Percentiles rank a stretch among this genome's conserved stretches.
Evolutionary conservation across 1,140 invertebrate species (phyloP).

Genomic region (Drosophila watanabei): DNA sequence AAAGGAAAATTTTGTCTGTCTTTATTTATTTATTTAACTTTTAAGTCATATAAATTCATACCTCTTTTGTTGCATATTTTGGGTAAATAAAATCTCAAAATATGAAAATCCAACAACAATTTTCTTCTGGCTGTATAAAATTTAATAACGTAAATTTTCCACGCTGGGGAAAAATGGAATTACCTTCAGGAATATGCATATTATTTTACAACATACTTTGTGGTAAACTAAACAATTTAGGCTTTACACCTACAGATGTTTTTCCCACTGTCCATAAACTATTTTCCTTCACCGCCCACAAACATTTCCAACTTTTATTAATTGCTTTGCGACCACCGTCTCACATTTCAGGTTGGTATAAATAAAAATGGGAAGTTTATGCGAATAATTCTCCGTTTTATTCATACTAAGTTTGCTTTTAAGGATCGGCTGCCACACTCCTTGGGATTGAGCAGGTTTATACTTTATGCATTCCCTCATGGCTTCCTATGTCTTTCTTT

Average conservation of each 20-base stretch:
- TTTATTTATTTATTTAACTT: not conserved
- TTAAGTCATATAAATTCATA: no score
- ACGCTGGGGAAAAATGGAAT: constrained; percentile 15
- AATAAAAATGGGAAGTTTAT: constrained; percentile 27
- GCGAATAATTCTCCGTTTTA: constrained; percentile 46
- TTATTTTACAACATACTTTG: constrained; percentile 9
- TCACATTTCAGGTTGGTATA: constrained; percentile 8
- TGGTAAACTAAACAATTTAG: not conserved
- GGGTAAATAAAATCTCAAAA: not conserved
- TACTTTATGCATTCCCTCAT: constrained; percentile 35
- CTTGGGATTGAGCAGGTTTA: constrained; percentile 14
- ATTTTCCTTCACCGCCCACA: constrained; percentile 21
- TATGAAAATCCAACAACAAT: not conserved
- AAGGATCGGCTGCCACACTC: constrained; percentile 27
- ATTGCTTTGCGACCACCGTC: constrained; percentile 6
- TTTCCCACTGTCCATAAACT: constrained; percentile 19
- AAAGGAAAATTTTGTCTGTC: not conserved
- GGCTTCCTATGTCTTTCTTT: constrained; percentile 37
- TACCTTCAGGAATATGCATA: not conserved
- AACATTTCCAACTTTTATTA: constrained; percentile 22
- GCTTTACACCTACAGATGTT: constrained; percentile 12
- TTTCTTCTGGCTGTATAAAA: not conserved
- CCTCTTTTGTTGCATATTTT: not conserved
- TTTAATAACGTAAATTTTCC: constrained; percentile 1
- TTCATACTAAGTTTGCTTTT: constrained; percentile 55